These are phyloP conservation scores for Drosophila melanica DNA, from an alignment of 1,140 invertebrate genomes.

Conservation along the genomic window DNA sequence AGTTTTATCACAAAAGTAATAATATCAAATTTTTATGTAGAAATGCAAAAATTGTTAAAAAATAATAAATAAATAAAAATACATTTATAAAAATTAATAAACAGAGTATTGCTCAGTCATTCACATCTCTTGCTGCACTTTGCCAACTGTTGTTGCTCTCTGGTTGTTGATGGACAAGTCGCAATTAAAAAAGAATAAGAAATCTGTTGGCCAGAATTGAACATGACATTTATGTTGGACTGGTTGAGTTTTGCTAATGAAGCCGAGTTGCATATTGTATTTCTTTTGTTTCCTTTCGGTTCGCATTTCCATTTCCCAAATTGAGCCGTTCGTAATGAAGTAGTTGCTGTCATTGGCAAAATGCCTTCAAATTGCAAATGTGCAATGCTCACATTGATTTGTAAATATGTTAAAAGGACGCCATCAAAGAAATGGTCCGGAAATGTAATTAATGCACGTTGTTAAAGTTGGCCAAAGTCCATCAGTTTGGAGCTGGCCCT, in stretches of 20 bases:
- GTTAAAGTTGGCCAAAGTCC: neutral
- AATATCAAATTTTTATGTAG: too few relatives aligned
- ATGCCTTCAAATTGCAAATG: constrained; percentile 25
- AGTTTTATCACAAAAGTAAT: too few relatives aligned
- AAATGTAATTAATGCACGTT: constrained; percentile 25
- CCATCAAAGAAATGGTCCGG: neutral
- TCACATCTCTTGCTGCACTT: too few relatives aligned
- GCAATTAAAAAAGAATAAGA: constrained; percentile 63
- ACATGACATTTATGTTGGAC: constrained; percentile 62
- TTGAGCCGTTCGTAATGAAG: constrained; percentile 14
- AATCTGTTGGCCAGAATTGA: constrained; percentile 60
- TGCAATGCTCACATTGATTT: constrained; percentile 5
- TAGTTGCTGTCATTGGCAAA: constrained; percentile 30
- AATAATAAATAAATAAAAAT: too few relatives aligned
- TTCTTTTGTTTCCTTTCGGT: constrained; percentile 32
- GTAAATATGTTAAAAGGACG: neutral
- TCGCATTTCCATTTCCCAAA: neutral
- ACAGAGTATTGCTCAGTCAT: constrained; percentile 25
- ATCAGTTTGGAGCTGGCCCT: too few relatives aligned
- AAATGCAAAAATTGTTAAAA: too few relatives aligned
- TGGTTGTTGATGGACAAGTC: constrained; percentile 53
- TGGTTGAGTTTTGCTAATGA: constrained; percentile 51
- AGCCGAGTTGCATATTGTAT: constrained; percentile 20
- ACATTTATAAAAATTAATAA: too few relatives aligned
- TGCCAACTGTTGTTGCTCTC: constrained; percentile 9